Evolutionary conservation across 2,888 invertebrate species (phyloP).

Genomic region (Melanostoma mellinum): DNA sequence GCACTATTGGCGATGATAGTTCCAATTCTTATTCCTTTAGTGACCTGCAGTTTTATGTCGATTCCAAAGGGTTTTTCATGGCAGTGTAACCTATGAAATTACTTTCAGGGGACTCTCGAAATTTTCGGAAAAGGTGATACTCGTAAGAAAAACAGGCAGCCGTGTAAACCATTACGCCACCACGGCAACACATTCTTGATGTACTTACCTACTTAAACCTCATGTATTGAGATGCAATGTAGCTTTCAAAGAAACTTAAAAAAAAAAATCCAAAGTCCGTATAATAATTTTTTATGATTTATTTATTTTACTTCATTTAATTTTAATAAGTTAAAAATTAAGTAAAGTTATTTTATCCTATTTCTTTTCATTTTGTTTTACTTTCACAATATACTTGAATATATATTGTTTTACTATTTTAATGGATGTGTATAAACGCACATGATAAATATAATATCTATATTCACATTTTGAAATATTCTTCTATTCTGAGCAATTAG

Average conservation of each 20-base stretch:
- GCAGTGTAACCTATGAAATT: too few species aligned
- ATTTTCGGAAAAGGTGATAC: too few species aligned
- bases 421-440: constrained; percentile 67
- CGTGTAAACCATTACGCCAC: too few species aligned
- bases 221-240: neutral
- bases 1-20: too few species aligned
- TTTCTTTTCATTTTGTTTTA: constrained; percentile 43
- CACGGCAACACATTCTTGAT: too few species aligned
- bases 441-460: constrained; percentile 67
- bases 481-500: constrained; percentile 58
- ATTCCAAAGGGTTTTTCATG: too few species aligned
- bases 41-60: too few species aligned
- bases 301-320: constrained; percentile 69
- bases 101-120: too few species aligned
- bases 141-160: too few species aligned
- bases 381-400: constrained; percentile 59
- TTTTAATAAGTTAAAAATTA: constrained; percentile 71
- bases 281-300: constrained; percentile 42
- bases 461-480: constrained; percentile 60
- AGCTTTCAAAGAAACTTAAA: neutral
- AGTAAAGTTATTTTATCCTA: constrained; percentile 58
- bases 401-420: constrained; percentile 42
- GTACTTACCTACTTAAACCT: too few species aligned
- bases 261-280: neutral
- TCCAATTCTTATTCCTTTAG: too few species aligned